Evolutionary conservation across 1,140 invertebrate genomes (phyloP), one percentile per base, ranked within the genome.

Genomic region (Papilio dardanus): DNA sequence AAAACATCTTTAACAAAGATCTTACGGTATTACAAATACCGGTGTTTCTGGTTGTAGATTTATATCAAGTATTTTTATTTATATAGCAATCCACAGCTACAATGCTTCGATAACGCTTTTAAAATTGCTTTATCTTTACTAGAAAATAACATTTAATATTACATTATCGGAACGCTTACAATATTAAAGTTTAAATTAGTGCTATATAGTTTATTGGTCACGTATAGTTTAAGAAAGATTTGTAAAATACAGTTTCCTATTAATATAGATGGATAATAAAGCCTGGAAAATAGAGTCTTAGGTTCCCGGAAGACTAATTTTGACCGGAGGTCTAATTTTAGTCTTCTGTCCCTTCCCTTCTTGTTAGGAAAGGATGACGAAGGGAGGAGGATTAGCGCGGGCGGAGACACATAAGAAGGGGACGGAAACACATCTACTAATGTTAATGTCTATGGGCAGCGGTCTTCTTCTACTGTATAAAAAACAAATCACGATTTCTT

Each of bases 181-280:
- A 46, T 54, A 42, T 4, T 42, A n/a, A 42, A 42, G 16, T n/a
- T 7, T 46, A 19, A 46, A 46, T 46, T 46, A n/a, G 16, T 0
- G 6, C 42, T n/a, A 46, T 19, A 3, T 46, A 46, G 12, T n/a
- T 42, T 16, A 42, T 0, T 42, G 5, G 37, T 10, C 4, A 16
- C 42, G 42, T 46, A 3, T 12, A 16, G n/a, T n/a, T 16, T 12
- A 46, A 46, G 88, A 92, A 91, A 67, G 93, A 92, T n/a, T n/a
- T n/a, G n/a, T n/a, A n/a, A n/a, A n/a, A n/a, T n/a, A n/a, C n/a
- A n/a, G n/a, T n/a, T n/a, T n/a, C n/a, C n/a, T n/a, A n/a, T n/a
- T n/a, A n/a, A n/a, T n/a, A n/a, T n/a, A n/a, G n/a, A n/a, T n/a
- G n/a, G n/a, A n/a, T n/a, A n/a, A n/a, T n/a, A n/a, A n/a, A n/a